Evolutionary conservation across 2,888 invertebrate species (phyloP), one percentile per base, ranked within the genome.

Genomic region (Acrocera orbiculus): DNA sequence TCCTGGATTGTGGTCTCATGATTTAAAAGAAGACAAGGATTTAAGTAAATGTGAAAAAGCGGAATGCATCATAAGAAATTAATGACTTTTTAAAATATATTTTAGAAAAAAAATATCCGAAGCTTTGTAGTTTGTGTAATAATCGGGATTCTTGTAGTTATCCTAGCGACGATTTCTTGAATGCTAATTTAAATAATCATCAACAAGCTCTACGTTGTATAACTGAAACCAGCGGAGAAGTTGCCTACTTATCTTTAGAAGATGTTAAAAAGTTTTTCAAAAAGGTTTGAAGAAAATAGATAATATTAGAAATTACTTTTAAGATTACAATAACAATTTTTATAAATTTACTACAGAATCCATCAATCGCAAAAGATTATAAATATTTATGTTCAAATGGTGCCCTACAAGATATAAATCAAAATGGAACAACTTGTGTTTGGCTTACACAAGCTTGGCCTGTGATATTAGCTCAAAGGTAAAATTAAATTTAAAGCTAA

Each of bases 1-100:
- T 30, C 82, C 82, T 5, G 82, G 82, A 1, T 49, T 57, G 1
- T 79, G 78, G 78, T 66, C 69, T 4, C 47, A 61, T 14, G 69
- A 73, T 40, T 40, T 45, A 0, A 52, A 60, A 0, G 53, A 69
- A 1, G 71, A 76, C 46, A 50, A 52, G 9, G 45, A 50, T 30
- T 61, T 76, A 9, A 76, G 78, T 78, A 57, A 66, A 70, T 58
- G 9, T 17, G 4, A 17, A 4, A 5, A 28, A n/a, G 16, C 10
- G 4, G 11, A 16, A 15, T 28, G 8, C 6, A 4, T 19, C 4
- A 19, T 9, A 11, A n/a, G 19, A 14, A n/a, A 6, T 23, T 17
- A 14, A 16, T 10, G n/a, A 14, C 31, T 3, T 16, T 19, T 24
- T 37, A n/a, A n/a, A n/a, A n/a, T n/a, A n/a, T n/a, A n/a, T 44